Evolutionary conservation across 1,140 invertebrate species (phyloP), one percentile per base, ranked within the genome.

Genomic region (Leucophenga varia): DNA sequence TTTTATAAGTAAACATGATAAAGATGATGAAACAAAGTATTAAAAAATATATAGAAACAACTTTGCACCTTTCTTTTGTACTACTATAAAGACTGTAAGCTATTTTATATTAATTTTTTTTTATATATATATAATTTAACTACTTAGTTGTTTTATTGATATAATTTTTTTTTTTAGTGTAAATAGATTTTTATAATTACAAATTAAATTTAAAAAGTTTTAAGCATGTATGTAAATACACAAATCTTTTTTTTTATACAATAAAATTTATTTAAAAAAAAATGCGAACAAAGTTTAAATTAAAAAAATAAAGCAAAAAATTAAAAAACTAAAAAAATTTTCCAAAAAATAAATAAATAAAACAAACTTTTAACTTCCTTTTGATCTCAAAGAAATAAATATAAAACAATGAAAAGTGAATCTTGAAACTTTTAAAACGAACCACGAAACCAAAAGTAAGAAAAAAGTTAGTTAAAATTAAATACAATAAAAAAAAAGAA

Each of bases 341-440:
- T 35, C 12, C 12, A 35, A 13, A 6, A 35, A 6, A 8, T 35
- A 21, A 21, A 18, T 19, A 14, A 39, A 39, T 12, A 39, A 48
- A 41, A 22, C 25, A 19, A 47, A 41, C 19, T 51, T 50, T 69
- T 59, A 61, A 64, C 64, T 68, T 65, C 69, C 64, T 68, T 68
- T 68, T 70, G 64, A 68, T 68, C 64, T 68, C 64, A 68, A 69
- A 47, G 52, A 58, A 30, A 30, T 8, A n/a, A 25, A 42, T 5
- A 47, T 20, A 38, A 9, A 36, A 47, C 10, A 22, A 37, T 25
- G 25, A 49, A 47, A n/a, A 35, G 54, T 45, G 47, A 36, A 40
- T 25, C 35, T 34, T 30, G 43, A 37, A 36, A 39, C 22, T 45
- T 30, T 8, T 28, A 49, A 9, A 19, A 53, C 43, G 30, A 45